Percentiles rank a stretch among this genome's conserved stretches.
Conservation (phyloP, 2,113 vertebrate species). For the Oceanodroma tethys region DNA sequence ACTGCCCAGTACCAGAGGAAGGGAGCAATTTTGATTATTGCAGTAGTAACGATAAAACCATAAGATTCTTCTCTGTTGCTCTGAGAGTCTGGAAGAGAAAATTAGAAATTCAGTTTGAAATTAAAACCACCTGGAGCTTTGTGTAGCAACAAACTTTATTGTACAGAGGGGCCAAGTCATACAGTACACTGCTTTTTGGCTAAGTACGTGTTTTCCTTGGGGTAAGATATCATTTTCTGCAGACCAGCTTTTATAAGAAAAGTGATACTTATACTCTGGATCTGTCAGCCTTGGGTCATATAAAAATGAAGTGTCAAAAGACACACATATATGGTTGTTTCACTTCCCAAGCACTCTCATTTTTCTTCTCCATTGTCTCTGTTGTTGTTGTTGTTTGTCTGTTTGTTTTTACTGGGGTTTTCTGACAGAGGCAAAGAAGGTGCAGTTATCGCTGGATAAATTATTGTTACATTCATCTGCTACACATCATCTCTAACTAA, state of each 20-base stretch:
- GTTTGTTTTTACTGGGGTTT: neutral
- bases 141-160: slow-evolving; percentile 29
- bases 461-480: neutral
- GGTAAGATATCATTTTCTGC: slow-evolving; percentile 34
- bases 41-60: slow-evolving; percentile 80
- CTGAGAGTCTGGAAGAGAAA: slow-evolving; percentile 75
- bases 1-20: slow-evolving; percentile 81
- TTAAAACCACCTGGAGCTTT: slow-evolving; percentile 54
- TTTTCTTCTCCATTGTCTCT: neutral
- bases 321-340: slow-evolving; percentile 9
- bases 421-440: neutral
- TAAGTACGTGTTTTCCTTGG: neutral
- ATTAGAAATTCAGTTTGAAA: slow-evolving; percentile 57
- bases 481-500: neutral
- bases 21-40: slow-evolving; percentile 69
- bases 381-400: neutral
- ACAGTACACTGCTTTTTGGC: neutral
- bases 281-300: slow-evolving; percentile 48
- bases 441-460: neutral
- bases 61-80: slow-evolving; percentile 80
- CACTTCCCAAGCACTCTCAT: neutral
- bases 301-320: slow-evolving; percentile 54
- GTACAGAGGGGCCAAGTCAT: neutral
- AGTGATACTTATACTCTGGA: slow-evolving; percentile 22
- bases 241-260: slow-evolving; percentile 34